Base-by-base conservation (phyloP, 2,113 vertebrate species). In the Pandion haliaetus region DNA sequence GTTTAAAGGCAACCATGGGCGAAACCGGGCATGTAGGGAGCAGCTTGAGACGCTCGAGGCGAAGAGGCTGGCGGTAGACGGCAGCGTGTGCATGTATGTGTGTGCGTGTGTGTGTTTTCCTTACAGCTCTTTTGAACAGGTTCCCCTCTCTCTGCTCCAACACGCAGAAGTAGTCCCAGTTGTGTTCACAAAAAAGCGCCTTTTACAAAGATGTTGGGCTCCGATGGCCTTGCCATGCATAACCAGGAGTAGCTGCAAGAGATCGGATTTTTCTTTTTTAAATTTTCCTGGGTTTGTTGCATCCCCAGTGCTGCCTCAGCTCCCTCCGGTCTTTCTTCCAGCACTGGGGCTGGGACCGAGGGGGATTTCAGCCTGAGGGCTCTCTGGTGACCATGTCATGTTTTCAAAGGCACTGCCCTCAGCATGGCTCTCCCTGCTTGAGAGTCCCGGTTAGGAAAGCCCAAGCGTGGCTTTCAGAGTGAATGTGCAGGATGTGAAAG, bases 21-120 rank as follows among this genome's bases (percentile, higher is more conserved):
- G 93, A 97, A 98, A 97, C 96, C 13, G 1, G 97, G 93, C 96
- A 89, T 72, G 97, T 92, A 36, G 66, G 85, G 90, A 97, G 91
- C 82, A 73, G 95, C 61, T 10, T 2, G 16, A 71, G 83, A n/a
- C 1, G 84, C 95, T 96, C 5, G 81, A 71, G 94, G 96, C 82
- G 0, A 86, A 76, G 71, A 94, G 94, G 90, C 74, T 91, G 88
- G 71, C 18, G 4, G 77, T 7, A 34, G 87, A 71, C 44, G 9
- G 86, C 86, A 74, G 40, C 32, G 18, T 71, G 17, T 54, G 14
- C 4, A 10, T 26, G 19, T 52, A 28, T 11, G 58, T 14, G 57
- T 17, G 42, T 14, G 45, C 26, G 15, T 18, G 7, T 55, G 47
- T 57, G 34, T 73, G 28, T 72, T 62, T 67, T 80, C 79, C 95